phyloP scores from a whole-genome alignment of 2,113 vertebrate genomes.

The Tachysurus fulvidraco region DNA sequence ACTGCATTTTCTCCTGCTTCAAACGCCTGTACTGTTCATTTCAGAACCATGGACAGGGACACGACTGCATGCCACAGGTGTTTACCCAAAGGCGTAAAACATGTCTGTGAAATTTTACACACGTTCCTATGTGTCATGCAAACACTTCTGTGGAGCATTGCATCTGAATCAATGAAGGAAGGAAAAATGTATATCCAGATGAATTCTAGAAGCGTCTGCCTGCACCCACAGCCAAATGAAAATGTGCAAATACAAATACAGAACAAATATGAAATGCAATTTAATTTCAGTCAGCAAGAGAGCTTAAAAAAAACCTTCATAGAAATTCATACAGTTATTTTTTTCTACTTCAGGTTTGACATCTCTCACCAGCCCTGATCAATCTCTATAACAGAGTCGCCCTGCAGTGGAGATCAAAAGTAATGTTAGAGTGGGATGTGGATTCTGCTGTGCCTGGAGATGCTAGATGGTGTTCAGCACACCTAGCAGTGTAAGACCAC shows the following conservation, averaged over 20 bases:
- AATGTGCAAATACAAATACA: neutral
- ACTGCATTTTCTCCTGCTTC: neutral
- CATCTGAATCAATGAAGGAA: neutral
- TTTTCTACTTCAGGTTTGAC: neutral
- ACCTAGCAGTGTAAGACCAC: conserved; percentile 14
- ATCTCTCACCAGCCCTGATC: conserved; percentile 19
- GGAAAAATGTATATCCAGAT: neutral
- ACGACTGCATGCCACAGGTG: conserved; percentile 6
- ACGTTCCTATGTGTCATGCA: neutral
- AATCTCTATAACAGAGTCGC: conserved; percentile 33
- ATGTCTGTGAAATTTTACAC: neutral
- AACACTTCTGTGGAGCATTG: neutral
- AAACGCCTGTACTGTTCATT: neutral
- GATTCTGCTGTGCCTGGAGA: conserved; percentile 26
- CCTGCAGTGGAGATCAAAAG: conserved; percentile 44
- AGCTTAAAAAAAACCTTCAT: neutral
- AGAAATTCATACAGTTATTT: neutral
- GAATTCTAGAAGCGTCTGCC: neutral
- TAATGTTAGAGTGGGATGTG: conserved; percentile 35
- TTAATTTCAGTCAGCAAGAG: conserved; percentile 23
- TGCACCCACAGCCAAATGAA: neutral
- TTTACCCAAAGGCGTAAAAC: neutral
- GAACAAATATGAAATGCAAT: neutral
- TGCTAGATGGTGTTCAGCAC: conserved; percentile 20
- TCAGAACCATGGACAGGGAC: conserved; percentile 59